A percentile compares a stretch with the other conserved stretches of the same genome.
Conservation (phyloP, 1,140 invertebrate species). For the Zaprionus lachaisei region DNA sequence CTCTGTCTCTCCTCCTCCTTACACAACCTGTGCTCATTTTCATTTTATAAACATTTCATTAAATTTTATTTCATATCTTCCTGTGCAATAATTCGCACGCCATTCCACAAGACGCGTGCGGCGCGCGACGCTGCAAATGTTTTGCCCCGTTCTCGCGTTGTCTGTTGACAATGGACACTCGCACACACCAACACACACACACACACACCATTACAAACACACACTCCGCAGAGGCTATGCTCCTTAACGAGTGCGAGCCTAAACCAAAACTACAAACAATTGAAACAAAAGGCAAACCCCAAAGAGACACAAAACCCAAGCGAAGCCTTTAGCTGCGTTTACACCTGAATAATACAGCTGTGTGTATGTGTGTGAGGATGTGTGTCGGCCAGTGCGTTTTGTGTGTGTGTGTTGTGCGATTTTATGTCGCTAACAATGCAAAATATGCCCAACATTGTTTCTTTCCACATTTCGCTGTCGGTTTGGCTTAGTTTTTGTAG, state of each 20-base stretch:
- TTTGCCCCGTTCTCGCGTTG: slow-evolving; percentile 50
- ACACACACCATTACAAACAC: not conserved
- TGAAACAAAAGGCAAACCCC: slow-evolving; percentile 70
- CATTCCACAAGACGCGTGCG: slow-evolving; percentile 79
- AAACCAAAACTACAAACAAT: slow-evolving; percentile 81
- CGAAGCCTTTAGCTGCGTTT: slow-evolving; percentile 17
- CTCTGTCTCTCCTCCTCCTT: not conserved
- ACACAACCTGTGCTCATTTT: slow-evolving; percentile 60
- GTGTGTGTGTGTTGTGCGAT: slow-evolving; percentile 44
- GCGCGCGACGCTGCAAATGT: slow-evolving; percentile 60
- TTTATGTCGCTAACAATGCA: slow-evolving; percentile 71
- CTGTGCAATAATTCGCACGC: slow-evolving; percentile 83
- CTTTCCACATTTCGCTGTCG: slow-evolving; percentile 38
- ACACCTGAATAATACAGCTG: slow-evolving; percentile 20
- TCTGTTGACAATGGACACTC: slow-evolving; percentile 52
- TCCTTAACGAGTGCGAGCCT: slow-evolving; percentile 76
- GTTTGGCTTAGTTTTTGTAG: slow-evolving; percentile 72
- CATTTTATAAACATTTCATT: slow-evolving; percentile 83
- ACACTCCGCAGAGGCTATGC: slow-evolving; percentile 27
- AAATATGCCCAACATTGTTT: slow-evolving; percentile 78
- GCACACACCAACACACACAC: slow-evolving; percentile 37
- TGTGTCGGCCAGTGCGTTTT: slow-evolving; percentile 30
- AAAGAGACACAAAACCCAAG: slow-evolving; percentile 56
- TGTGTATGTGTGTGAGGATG: slow-evolving; percentile 21
- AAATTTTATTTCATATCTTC: slow-evolving; percentile 83